Base-by-base conservation (phyloP, 2,797 vertebrate species). In the Lagodon rhomboides region DNA sequence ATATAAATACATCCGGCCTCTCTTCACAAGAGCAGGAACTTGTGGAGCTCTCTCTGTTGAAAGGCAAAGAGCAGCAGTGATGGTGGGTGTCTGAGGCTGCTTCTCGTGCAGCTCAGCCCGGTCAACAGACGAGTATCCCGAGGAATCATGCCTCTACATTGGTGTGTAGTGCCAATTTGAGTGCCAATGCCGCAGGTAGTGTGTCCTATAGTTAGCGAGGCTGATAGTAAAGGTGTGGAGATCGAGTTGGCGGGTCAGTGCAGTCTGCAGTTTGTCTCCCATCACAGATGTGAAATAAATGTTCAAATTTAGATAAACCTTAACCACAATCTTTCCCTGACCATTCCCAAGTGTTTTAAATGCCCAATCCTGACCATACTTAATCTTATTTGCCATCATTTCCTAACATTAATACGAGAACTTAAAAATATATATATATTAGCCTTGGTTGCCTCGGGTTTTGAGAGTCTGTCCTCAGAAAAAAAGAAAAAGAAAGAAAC, bases 11-110 rank as follows among this genome's bases (percentile, higher is more conserved):
- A n/a, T n/a, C 3, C 2, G 20, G 15, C 44, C 50, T 46, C 4
- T 61, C 38, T 23, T 18, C 59, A 17, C 12, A 62, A 60, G 0
- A 20, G 16, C 22, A 58, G 50, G 11, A 68, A 58, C 34, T 9
- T 64, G 60, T 59, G 67, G n/a, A 49, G 58, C 15, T 62, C 10
- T 62, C 34, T 43, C 18, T 59, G 10, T 56, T 55, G 50, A 25
- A 68, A 56, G 25, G 22, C 30, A 69, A 55, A 64, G 38, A 62
- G 58, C 41, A 55, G 18, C 46, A 27, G 30, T 27, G 18, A n/a
- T 47, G 64, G 65, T 67, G 73, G 64, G 25, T 75, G 46, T 58
- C 22, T 13, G 44, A 53, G 30, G n/a, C 12, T 65, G 16, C 22
- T 43, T 50, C 27, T 67, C 50, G 9, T 68, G 70, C 15, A 62